Evolutionary conservation across 2,888 invertebrate genomes (phyloP).

Genomic region (Heliconius hortense): DNA sequence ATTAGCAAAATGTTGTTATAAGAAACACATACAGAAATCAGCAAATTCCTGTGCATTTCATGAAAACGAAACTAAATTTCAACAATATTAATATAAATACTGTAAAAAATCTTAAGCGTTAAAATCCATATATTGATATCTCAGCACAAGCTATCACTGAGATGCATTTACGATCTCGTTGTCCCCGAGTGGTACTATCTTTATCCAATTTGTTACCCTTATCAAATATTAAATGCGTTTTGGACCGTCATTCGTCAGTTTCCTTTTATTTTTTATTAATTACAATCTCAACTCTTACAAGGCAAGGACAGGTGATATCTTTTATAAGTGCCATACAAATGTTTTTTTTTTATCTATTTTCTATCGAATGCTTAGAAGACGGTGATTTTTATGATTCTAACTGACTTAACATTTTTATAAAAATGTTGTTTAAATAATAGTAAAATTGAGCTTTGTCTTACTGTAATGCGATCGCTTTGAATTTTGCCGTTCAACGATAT

Average conservation of each 20-base stretch:
- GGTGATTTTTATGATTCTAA: not conserved
- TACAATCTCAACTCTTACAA: conserved; percentile 61
- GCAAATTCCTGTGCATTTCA: too few species aligned
- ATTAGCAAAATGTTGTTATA: too few species aligned
- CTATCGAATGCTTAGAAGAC: not conserved
- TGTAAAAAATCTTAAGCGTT: not conserved
- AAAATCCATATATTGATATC: conserved; percentile 29
- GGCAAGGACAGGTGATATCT: conserved; percentile 69
- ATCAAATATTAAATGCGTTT: conserved; percentile 82
- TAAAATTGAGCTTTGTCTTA: too few species aligned
- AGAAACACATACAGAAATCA: too few species aligned
- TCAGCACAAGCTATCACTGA: conserved; percentile 69
- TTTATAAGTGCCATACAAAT: conserved; percentile 47
- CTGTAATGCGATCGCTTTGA: too few species aligned
- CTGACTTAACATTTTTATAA: not conserved
- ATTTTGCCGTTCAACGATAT: too few species aligned
- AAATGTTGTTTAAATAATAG: not conserved
- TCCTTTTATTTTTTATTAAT: conserved; percentile 74
- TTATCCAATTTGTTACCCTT: conserved; percentile 82
- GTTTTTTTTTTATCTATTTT: conserved; percentile 4
- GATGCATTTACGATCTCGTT: conserved; percentile 81
- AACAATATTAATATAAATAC: not conserved
- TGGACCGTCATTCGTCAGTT: conserved; percentile 67
- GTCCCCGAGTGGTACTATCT: conserved; percentile 76
- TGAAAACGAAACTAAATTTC: too few species aligned